Evolutionary conservation across 2,888 invertebrate genomes (phyloP).

Genomic region (Plebejus argus): DNA sequence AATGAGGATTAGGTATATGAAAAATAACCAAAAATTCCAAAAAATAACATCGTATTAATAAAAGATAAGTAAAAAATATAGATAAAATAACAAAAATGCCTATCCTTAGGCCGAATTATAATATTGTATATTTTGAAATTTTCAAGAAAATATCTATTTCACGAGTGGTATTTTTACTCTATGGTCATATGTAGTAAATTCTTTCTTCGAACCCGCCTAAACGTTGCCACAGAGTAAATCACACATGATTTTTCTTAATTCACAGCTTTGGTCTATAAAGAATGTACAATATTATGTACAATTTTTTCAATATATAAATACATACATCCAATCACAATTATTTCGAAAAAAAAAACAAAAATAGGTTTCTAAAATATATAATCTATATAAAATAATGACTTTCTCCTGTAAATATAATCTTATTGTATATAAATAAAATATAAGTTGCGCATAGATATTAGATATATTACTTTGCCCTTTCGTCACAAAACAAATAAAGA

Average conservation of each 20-base stretch:
- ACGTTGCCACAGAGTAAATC: conserved; percentile 19
- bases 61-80: not conserved
- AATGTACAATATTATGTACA: conserved; percentile 57
- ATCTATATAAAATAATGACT: conserved; percentile 39
- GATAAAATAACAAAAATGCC: not conserved
- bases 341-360: conserved; percentile 44
- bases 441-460: not conserved
- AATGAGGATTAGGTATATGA: not conserved
- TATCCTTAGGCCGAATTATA: not conserved
- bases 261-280: conserved; percentile 78
- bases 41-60: not conserved
- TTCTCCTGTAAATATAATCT: conserved; percentile 19
- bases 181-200: not conserved
- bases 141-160: conserved; percentile 16
- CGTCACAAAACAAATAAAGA: not conserved
- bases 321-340: conserved; percentile 46
- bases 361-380: conserved; percentile 44
- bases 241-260: conserved; percentile 56
- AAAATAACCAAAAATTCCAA: not conserved
- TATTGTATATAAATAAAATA: not conserved
- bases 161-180: conserved; percentile 18
- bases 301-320: conserved; percentile 46
- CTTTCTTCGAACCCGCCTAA: not conserved
- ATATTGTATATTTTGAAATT: conserved; percentile 12
- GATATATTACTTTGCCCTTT: not conserved